A percentile compares a stretch with the other conserved stretches of the same genome.
phyloP scores from a whole-genome alignment of 1,140 invertebrate species.

The Heliconius melpomene region DNA sequence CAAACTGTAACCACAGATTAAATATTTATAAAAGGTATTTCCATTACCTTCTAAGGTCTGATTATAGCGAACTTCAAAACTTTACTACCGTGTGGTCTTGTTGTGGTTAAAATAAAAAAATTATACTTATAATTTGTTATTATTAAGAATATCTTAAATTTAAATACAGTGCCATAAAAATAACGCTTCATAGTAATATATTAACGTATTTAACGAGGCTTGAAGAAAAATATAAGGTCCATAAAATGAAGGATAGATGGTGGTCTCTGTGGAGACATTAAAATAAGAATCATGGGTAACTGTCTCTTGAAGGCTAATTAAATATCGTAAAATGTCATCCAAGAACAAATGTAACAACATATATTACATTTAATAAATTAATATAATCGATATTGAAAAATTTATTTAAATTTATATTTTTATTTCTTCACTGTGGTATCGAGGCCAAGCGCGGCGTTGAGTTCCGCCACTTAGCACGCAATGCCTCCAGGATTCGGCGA shows the following conservation, averaged over 20 bases:
- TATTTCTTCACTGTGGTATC: too few relatives aligned
- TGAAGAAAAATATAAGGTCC: slow-evolving; percentile 29
- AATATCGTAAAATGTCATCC: not conserved
- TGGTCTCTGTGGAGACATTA: slow-evolving; percentile 25
- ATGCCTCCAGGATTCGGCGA: too few relatives aligned
- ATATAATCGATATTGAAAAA: too few relatives aligned
- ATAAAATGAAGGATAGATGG: slow-evolving; percentile 29
- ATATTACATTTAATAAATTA: not conserved
- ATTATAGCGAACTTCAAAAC: not conserved
- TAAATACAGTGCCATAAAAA: slow-evolving; percentile 14
- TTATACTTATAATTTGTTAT: not conserved
- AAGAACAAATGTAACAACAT: not conserved
- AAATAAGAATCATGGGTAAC: slow-evolving; percentile 28
- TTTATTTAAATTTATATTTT: too few relatives aligned
- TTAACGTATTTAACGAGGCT: slow-evolving; percentile 24
- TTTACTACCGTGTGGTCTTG: not conserved
- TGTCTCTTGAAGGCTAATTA: slow-evolving; percentile 7
- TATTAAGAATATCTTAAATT: not conserved
- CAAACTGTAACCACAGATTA: slow-evolving; percentile 53
- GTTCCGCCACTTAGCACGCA: too few relatives aligned
- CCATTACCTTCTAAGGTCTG: not conserved
- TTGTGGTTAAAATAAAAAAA: not conserved
- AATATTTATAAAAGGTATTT: slow-evolving; percentile 49
- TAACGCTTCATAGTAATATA: slow-evolving; percentile 16
- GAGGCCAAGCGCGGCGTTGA: too few relatives aligned